Conservation (phyloP, 2,797 vertebrate species). For the Meriones psammophilus region DNA sequence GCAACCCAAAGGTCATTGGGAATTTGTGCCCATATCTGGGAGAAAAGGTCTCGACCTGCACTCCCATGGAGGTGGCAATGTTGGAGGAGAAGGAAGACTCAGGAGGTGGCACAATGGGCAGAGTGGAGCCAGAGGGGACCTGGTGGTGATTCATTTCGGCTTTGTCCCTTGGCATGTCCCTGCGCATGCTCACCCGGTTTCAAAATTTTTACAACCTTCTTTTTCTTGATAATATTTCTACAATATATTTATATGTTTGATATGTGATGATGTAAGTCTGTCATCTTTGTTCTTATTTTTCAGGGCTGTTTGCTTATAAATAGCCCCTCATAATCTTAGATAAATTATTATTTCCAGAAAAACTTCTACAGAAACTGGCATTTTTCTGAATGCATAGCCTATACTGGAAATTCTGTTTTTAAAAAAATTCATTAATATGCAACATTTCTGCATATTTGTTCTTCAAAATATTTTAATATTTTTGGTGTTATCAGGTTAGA, state of each 20-base stretch:
- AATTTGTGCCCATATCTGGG: no score
- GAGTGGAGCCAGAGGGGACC: no score
- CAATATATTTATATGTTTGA: neutral
- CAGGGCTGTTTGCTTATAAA: neutral
- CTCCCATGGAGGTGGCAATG: no score
- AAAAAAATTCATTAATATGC: neutral
- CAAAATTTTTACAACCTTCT: neutral
- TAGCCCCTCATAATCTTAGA: neutral
- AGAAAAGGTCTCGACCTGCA: no score
- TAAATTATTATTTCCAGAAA: neutral
- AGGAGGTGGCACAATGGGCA: no score
- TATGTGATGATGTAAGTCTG: neutral
- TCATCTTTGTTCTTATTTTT: conserved; percentile 26
- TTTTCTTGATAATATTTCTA: neutral
- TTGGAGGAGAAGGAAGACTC: no score
- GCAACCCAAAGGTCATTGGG: no score
- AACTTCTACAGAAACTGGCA: neutral
- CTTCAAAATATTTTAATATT: neutral
- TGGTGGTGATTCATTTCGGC: no score
- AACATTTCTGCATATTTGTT: neutral
- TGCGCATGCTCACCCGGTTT: no score
- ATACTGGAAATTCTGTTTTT: neutral
- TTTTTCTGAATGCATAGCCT: neutral
- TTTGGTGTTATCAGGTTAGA: neutral
- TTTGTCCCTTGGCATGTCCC: no score